Conservation (phyloP, 2,888 invertebrate genomes). For the Aphrophora alni region DNA sequence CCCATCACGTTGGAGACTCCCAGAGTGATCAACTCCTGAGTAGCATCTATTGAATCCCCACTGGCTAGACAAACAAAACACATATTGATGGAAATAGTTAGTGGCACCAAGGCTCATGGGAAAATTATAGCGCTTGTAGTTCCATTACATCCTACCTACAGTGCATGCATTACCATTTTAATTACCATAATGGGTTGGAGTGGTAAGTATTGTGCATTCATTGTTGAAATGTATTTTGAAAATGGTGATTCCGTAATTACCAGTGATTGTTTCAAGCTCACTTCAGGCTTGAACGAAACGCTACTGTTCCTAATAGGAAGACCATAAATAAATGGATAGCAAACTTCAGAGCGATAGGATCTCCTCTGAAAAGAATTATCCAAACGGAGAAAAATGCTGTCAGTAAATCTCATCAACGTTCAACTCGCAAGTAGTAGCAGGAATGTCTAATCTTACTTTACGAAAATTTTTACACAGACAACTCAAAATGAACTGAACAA, state of each 20-base stretch:
- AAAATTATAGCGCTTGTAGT: too few species aligned
- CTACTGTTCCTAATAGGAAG: constrained; percentile 50
- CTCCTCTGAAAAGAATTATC: too few species aligned
- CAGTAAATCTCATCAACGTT: too few species aligned
- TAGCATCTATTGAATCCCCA: constrained; percentile 83
- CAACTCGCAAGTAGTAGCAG: too few species aligned
- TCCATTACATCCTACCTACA: too few species aligned
- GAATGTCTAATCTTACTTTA: too few species aligned
- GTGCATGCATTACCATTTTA: constrained; percentile 18
- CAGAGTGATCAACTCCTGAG: constrained; percentile 87
- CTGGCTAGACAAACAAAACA: constrained; percentile 63
- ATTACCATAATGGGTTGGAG: constrained; percentile 41
- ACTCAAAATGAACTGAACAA: too few species aligned
- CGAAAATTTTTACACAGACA: too few species aligned
- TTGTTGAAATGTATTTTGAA: constrained; percentile 44
- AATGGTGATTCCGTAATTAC: constrained; percentile 46
- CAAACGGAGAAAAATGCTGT: too few species aligned
- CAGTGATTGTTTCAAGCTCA: constrained; percentile 42
- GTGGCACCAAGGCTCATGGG: too few species aligned
- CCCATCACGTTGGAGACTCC: constrained; percentile 86
- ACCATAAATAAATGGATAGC: constrained; percentile 48
- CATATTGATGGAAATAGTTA: neutral
- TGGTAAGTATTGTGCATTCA: constrained; percentile 44
- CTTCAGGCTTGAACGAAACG: constrained; percentile 46
- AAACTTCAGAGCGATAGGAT: too few species aligned